Evolutionary conservation across 2,113 vertebrate genomes (phyloP).

Genomic region (Scomber scombrus): DNA sequence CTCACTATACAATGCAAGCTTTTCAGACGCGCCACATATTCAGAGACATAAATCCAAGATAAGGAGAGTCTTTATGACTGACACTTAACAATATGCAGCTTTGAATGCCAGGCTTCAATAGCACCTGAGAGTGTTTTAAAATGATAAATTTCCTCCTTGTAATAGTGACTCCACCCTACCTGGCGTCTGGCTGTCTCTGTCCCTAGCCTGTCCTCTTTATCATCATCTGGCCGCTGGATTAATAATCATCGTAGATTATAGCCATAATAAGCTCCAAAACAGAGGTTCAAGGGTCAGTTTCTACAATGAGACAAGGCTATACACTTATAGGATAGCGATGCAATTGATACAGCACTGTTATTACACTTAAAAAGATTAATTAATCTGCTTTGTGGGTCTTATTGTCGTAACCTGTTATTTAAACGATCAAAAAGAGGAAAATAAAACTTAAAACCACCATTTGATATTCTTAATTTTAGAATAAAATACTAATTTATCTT

Average conservation of each 20-base stretch:
- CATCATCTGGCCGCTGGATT: conserved; percentile 65
- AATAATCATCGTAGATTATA: conserved; percentile 67
- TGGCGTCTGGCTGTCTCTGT: conserved; percentile 70
- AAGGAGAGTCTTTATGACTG: no score
- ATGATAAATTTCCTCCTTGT: conserved; percentile 50
- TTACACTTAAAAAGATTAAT: conserved; percentile 5
- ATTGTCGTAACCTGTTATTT: conserved; percentile 5
- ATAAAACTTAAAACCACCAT: no score
- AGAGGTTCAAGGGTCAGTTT: conserved; percentile 50
- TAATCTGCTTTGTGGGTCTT: conserved; percentile 3
- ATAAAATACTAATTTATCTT: no score
- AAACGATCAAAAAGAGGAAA: neutral
- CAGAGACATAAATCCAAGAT: no score
- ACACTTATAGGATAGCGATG: conserved; percentile 18
- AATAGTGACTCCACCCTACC: conserved; percentile 60
- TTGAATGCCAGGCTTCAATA: neutral
- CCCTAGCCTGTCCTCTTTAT: conserved; percentile 54
- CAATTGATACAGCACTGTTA: conserved; percentile 8
- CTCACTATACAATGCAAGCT: no score
- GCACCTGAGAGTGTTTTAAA: conserved; percentile 10
- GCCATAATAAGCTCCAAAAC: conserved; percentile 65
- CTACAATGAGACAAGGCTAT: neutral
- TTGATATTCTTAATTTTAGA: no score
- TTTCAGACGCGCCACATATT: no score
- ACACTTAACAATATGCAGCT: neutral